Evolutionary conservation across 2,888 invertebrate genomes (phyloP).

Genomic region (Sympetrum striolatum): DNA sequence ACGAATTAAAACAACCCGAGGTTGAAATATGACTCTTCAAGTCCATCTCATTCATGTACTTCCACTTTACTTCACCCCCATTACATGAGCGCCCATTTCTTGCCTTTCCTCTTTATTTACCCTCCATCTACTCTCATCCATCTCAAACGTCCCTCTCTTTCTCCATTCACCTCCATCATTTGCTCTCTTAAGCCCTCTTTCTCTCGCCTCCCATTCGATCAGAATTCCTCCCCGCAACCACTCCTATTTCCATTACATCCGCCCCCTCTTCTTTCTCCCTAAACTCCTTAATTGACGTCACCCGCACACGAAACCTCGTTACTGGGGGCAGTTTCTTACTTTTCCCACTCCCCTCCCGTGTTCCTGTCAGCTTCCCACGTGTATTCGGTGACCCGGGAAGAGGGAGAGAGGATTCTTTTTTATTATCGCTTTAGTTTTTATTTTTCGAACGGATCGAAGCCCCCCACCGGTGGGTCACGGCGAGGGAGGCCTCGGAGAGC

Average conservation of each 20-base stretch:
- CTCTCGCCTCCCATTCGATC: not conserved
- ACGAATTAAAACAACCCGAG: no score
- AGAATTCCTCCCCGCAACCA: constrained; percentile 1
- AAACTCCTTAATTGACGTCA: not conserved
- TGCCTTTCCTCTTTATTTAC: no score
- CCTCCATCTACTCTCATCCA: not conserved
- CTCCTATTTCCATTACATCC: not conserved
- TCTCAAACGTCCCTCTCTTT: not conserved
- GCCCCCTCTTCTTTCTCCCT: not conserved
- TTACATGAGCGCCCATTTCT: not conserved
- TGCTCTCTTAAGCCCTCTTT: not conserved
- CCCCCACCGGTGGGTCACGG: no score
- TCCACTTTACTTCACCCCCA: no score
- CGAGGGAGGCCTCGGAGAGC: no score
- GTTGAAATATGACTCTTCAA: no score
- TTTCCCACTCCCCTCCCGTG: not conserved
- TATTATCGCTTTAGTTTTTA: no score
- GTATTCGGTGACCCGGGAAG: not conserved
- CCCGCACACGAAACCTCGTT: not conserved
- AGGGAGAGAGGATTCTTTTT: no score
- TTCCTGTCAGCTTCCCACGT: not conserved
- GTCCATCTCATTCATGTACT: no score
- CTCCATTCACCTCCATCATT: not conserved
- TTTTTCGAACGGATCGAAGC: no score
- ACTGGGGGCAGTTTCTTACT: not conserved